Conservation (phyloP, 2,113 vertebrate genomes). For the Haemorhous mexicanus region DNA sequence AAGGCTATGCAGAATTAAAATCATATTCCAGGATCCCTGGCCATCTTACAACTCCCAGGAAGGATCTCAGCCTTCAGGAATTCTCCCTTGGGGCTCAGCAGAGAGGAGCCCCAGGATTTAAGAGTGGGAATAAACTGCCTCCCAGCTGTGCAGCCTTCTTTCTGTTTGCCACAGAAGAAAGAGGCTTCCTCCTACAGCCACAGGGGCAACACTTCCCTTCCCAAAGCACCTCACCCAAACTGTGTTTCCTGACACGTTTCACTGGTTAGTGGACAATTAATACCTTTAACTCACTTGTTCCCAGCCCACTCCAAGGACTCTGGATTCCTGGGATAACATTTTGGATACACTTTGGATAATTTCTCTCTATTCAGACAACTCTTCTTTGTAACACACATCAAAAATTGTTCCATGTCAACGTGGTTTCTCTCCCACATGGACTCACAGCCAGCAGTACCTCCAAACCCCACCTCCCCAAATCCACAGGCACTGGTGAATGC, state of each 20-base stretch:
- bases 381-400: neutral
- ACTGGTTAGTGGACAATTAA: neutral
- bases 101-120: neutral
- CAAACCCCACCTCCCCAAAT: neutral
- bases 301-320: neutral
- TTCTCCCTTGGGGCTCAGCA: neutral
- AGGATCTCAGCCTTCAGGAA: neutral
- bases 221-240: neutral
- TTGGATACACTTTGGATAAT: neutral
- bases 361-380: neutral
- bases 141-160: neutral
- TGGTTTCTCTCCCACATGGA: rapidly evolving
- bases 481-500: neutral
- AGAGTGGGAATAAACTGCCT: neutral
- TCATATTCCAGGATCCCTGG: rapidly evolving
- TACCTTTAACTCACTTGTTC: neutral
- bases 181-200: neutral
- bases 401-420: rapidly evolving
- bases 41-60: neutral
- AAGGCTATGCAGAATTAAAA: neutral
- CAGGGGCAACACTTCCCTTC: neutral
- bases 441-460: neutral
- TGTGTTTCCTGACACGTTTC: neutral
- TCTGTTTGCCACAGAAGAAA: neutral
- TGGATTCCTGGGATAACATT: rapidly evolving